Conservation (phyloP, 2,113 vertebrate species). For the Coturnix japonica region DNA sequence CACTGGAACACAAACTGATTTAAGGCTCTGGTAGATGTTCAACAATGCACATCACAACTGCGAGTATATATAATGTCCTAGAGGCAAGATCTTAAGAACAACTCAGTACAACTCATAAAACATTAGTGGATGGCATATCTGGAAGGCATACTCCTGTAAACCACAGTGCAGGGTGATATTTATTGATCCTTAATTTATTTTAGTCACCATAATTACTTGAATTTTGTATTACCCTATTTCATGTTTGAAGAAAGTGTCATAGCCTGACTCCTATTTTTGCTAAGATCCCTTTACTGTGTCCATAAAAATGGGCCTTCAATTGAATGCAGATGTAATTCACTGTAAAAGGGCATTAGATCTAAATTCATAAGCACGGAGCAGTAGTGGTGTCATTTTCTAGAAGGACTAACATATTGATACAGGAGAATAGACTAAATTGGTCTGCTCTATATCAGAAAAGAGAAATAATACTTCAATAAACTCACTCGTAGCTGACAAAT, state of each 20-base stretch:
- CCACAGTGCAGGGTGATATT: not conserved
- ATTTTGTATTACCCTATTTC: not conserved
- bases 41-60: not conserved
- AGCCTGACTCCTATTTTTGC: not conserved
- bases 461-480: not conserved
- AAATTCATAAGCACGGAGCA: not conserved
- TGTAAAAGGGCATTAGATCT: not conserved
- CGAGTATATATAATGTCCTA: not conserved
- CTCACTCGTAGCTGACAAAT: not conserved
- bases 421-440: not conserved
- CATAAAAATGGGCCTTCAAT: not conserved
- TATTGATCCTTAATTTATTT: slow-evolving; percentile 40
- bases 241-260: not conserved
- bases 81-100: slow-evolving; percentile 2
- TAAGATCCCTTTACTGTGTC: not conserved
- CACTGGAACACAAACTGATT: slow-evolving; percentile 4
- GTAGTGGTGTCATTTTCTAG: not conserved
- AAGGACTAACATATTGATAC: not conserved
- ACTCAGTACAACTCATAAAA: not conserved
- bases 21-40: slow-evolving; percentile 3
- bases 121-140: not conserved
- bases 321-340: not conserved
- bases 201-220: not conserved
- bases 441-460: not conserved
- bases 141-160: not conserved